Conservation (phyloP, 2,888 invertebrate species). For the Sympetrum striolatum region DNA sequence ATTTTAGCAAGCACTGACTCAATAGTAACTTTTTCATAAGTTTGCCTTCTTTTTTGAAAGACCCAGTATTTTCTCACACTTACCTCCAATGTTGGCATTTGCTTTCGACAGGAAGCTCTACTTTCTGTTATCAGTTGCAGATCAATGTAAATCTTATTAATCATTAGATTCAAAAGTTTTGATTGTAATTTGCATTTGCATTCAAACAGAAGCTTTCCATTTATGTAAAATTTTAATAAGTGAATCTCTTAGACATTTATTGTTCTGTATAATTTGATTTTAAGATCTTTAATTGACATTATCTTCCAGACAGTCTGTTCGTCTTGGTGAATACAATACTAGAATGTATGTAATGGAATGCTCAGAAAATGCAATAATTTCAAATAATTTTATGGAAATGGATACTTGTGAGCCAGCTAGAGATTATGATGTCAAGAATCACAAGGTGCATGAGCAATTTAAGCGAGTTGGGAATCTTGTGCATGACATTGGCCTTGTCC, state of each 20-base stretch:
- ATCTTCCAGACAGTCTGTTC: background rate
- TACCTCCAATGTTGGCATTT: too few relatives aligned
- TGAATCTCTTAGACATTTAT: background rate
- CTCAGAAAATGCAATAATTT: background rate
- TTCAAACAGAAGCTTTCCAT: background rate
- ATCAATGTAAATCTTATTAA: too few relatives aligned
- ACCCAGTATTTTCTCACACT: too few relatives aligned
- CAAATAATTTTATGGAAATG: background rate
- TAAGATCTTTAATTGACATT: background rate
- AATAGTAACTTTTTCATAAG: too few relatives aligned
- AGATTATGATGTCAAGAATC: background rate
- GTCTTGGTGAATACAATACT: conserved; percentile 10
- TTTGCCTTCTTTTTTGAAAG: too few relatives aligned
- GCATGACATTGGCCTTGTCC: background rate
- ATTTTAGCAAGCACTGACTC: too few relatives aligned
- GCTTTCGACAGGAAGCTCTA: too few relatives aligned
- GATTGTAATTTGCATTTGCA: background rate
- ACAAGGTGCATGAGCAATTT: background rate
- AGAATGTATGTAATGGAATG: background rate
- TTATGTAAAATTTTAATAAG: background rate
- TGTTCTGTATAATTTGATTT: background rate
- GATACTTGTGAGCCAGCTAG: background rate
- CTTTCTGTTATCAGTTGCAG: too few relatives aligned
- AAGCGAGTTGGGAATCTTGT: background rate
- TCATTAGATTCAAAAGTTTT: too few relatives aligned